Percentiles rank a stretch among this genome's conserved stretches.
Conservation (phyloP, 1,140 invertebrate genomes). For the Listronotus bonariensis region DNA sequence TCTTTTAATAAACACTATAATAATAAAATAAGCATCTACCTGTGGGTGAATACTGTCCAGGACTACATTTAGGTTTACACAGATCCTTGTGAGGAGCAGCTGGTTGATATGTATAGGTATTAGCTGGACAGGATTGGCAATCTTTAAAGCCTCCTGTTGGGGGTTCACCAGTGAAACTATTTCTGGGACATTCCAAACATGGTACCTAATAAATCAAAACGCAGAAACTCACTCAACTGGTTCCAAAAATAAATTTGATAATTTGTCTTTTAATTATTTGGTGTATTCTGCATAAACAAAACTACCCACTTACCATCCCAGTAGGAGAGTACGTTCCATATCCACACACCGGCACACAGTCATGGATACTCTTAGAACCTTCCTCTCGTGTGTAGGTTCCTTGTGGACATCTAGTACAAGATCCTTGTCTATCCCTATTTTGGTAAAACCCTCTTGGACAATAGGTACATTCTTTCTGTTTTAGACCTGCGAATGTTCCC, state of each 20-base stretch:
- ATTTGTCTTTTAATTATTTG: too few species aligned
- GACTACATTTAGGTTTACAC: constrained; percentile 89
- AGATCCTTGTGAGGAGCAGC: constrained; percentile 80
- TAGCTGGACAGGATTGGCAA: constrained; percentile 89
- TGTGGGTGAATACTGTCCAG: constrained; percentile 92
- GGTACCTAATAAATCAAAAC: constrained; percentile 57
- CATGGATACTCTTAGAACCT: constrained; percentile 80
- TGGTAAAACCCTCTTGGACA: constrained; percentile 92
- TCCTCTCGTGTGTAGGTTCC: constrained; percentile 91
- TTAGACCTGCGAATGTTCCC: constrained; percentile 88
- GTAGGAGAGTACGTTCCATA: constrained; percentile 95
- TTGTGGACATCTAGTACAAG: constrained; percentile 85
- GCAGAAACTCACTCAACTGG: too few species aligned
- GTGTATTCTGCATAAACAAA: too few species aligned
- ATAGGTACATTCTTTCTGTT: constrained; percentile 84
- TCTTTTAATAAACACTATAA: too few species aligned
- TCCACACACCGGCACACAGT: constrained; percentile 92
- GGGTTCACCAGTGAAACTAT: constrained; percentile 87
- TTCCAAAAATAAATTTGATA: too few species aligned
- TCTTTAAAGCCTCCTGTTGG: constrained; percentile 91
- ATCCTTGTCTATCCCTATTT: constrained; percentile 85
- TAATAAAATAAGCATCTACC: constrained; percentile 58
- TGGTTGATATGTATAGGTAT: constrained; percentile 90
- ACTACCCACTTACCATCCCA: constrained; percentile 69
- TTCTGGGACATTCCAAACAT: constrained; percentile 92